These are phyloP conservation scores for Drosophila demipolita DNA, from an alignment of 2,888 invertebrate genomes.

Conservation along the genomic window DNA sequence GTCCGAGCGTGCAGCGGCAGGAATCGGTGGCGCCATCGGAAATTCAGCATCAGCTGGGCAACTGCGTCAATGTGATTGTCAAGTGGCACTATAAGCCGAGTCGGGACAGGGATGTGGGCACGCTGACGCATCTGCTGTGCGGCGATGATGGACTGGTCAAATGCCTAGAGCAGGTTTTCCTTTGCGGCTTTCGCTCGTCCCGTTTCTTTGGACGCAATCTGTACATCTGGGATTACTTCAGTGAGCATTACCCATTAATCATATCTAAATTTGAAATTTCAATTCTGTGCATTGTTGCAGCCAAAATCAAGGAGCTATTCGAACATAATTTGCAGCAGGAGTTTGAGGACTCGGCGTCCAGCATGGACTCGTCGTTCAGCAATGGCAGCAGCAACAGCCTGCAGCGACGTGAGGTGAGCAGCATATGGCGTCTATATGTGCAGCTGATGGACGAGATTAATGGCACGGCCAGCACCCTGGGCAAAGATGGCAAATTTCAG, in stretches of 20 bases:
- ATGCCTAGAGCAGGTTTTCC: slow-evolving; percentile 96
- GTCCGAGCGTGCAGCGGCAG: slow-evolving; percentile 88
- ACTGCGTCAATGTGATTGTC: slow-evolving; percentile 98
- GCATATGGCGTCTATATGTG: slow-evolving; percentile 95
- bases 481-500: slow-evolving; percentile 99
- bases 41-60: slow-evolving; percentile 87
- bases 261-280: neutral
- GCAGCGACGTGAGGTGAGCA: slow-evolving; percentile 86
- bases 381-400: slow-evolving; percentile 70
- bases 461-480: slow-evolving; percentile 90
- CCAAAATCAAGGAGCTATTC: slow-evolving; percentile 90
- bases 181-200: slow-evolving; percentile 97
- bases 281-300: slow-evolving; percentile 50
- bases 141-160: slow-evolving; percentile 97
- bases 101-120: slow-evolving; percentile 92
- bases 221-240: slow-evolving; percentile 99
- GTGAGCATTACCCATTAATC: slow-evolving; percentile 86
- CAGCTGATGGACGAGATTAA: slow-evolving; percentile 95
- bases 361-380: slow-evolving; percentile 79
- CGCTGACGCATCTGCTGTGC: slow-evolving; percentile 95
- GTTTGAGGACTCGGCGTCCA: slow-evolving; percentile 78
- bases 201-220: slow-evolving; percentile 96
- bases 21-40: slow-evolving; percentile 87
- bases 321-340: slow-evolving; percentile 87
- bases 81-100: slow-evolving; percentile 97